Percentiles rank a stretch among this genome's conserved stretches.
Evolutionary conservation across 1,140 invertebrate genomes (phyloP).

Genomic region (Teleogryllus occipitalis): DNA sequence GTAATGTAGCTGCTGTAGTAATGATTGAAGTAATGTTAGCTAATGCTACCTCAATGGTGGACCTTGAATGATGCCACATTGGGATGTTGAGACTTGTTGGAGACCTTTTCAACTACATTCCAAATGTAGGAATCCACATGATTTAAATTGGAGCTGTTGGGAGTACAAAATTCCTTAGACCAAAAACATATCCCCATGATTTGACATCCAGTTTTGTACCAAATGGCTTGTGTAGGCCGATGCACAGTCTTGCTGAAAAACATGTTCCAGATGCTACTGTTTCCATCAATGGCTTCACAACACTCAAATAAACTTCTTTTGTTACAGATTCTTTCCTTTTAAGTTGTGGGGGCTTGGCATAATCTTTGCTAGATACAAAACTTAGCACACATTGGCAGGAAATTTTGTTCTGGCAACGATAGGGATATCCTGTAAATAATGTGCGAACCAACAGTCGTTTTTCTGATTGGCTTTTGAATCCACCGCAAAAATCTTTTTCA

Average conservation of each 20-base stretch:
- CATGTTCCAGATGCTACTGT: slow-evolving; percentile 15
- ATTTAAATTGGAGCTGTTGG: slow-evolving; percentile 16
- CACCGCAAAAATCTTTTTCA: too few relatives aligned
- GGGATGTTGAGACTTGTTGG: slow-evolving; percentile 9
- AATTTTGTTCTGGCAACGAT: not conserved
- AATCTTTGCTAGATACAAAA: not conserved
- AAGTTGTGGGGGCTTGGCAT: not conserved
- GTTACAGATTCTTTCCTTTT: not conserved
- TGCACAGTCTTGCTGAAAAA: slow-evolving; percentile 19
- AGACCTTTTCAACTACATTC: slow-evolving; percentile 9
- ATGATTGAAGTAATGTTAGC: slow-evolving; percentile 4
- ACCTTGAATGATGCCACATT: not conserved
- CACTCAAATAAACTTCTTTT: not conserved
- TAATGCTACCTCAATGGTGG: slow-evolving; percentile 9
- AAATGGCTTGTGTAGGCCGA: slow-evolving; percentile 14
- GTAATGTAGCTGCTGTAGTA: not conserved
- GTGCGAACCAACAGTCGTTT: not conserved
- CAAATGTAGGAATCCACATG: slow-evolving; percentile 12
- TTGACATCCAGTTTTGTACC: slow-evolving; percentile 3
- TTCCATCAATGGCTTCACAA: slow-evolving; percentile 20
- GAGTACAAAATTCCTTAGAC: slow-evolving; percentile 14
- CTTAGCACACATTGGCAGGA: not conserved
- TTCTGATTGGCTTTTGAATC: not conserved
- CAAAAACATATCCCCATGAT: not conserved
- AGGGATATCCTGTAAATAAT: not conserved